Evolutionary conservation across 2,888 invertebrate species (phyloP).

Genomic region (Drosophila mimica): DNA sequence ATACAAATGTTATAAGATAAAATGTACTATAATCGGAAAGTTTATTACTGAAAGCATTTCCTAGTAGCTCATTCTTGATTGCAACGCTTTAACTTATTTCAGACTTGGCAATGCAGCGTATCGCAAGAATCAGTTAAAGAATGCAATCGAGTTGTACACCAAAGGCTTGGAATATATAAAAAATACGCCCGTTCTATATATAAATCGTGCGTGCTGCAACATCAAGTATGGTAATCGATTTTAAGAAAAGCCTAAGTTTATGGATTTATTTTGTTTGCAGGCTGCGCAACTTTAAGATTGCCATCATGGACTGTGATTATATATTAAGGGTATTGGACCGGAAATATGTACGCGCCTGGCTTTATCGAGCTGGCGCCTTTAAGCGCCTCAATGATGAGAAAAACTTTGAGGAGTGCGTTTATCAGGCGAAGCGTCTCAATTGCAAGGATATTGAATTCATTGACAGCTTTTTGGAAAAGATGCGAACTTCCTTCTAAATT

Average conservation of each 20-base stretch:
- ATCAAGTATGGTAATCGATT: conserved; percentile 45
- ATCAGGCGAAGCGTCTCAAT: conserved; percentile 31
- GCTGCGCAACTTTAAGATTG: conserved; percentile 40
- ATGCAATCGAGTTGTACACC: conserved; percentile 48
- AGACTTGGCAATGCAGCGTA: conserved; percentile 55
- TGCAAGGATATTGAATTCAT: conserved; percentile 29
- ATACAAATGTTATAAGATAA: not conserved
- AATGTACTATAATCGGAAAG: not conserved
- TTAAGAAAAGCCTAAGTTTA: no score
- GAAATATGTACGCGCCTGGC: conserved; percentile 55
- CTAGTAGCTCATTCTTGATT: not conserved
- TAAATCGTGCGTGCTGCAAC: conserved; percentile 63
- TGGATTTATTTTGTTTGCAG: conserved; percentile 12
- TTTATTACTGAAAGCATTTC: not conserved
- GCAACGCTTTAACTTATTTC: not conserved
- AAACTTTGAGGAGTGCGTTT: conserved; percentile 41
- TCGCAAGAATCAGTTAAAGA: conserved; percentile 35
- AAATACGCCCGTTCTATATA: conserved; percentile 62
- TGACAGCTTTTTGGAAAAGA: conserved; percentile 53
- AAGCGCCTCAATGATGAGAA: conserved; percentile 52
- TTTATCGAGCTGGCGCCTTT: conserved; percentile 56
- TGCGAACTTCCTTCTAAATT: conserved; percentile 22
- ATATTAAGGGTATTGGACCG: conserved; percentile 47
- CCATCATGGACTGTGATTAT: conserved; percentile 59
- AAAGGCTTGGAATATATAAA: conserved; percentile 47